Conservation (phyloP, 2,113 vertebrate genomes). For the Chaenogobius annularis region DNA sequence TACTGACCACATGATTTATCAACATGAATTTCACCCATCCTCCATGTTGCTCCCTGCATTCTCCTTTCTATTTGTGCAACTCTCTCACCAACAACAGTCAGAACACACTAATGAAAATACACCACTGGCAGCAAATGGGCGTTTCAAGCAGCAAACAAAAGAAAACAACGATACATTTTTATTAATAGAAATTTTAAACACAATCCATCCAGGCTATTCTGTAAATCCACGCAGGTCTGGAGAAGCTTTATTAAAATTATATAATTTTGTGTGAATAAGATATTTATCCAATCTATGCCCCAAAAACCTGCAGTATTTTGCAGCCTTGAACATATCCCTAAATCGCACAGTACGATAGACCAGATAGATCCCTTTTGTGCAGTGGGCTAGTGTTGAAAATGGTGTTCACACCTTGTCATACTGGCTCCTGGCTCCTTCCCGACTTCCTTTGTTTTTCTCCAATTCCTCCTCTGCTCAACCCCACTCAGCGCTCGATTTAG, state of each 20-base stretch:
- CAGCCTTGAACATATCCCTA: constrained; percentile 25
- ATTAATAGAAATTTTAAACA: neutral
- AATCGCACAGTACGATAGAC: constrained; percentile 30
- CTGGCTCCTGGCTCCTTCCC: constrained; percentile 53
- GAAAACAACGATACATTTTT: constrained; percentile 10
- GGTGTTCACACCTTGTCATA: constrained; percentile 72
- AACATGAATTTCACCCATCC: constrained; percentile 69
- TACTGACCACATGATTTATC: constrained; percentile 78
- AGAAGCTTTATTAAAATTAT: neutral
- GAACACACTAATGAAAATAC: constrained; percentile 70
- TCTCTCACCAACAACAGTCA: constrained; percentile 25
- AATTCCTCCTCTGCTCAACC: constrained; percentile 20
- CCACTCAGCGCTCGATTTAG: constrained; percentile 57
- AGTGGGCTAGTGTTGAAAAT: constrained; percentile 65
- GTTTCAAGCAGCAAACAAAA: constrained; percentile 50
- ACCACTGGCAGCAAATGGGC: constrained; percentile 52
- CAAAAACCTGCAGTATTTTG: constrained; percentile 9
- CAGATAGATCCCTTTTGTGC: constrained; percentile 60
- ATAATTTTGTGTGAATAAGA: neutral
- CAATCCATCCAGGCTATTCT: neutral
- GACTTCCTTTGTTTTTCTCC: constrained; percentile 47
- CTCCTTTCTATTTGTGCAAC: constrained; percentile 14
- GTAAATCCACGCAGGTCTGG: neutral
- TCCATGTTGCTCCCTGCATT: constrained; percentile 37
- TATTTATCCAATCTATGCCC: neutral